Evolutionary conservation across 1,140 invertebrate species (phyloP).

Genomic region (Drosophila pallidifrons): DNA sequence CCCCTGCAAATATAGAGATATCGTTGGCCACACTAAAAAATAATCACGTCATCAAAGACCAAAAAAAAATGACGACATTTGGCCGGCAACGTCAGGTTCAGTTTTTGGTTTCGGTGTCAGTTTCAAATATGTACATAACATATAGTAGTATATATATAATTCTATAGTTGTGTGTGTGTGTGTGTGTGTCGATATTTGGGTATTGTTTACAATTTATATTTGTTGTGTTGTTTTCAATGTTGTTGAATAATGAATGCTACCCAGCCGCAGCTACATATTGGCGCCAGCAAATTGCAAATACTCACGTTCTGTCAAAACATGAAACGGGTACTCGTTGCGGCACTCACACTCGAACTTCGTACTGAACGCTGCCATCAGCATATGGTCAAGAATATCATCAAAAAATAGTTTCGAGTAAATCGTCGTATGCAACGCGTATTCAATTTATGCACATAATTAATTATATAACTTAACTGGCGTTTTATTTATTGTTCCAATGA

Average conservation of each 20-base stretch:
- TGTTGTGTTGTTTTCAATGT: conserved; percentile 26
- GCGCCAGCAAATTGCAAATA: conserved; percentile 35
- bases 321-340: conserved; percentile 12
- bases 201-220: conserved; percentile 37
- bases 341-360: neutral
- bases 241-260: conserved; percentile 30
- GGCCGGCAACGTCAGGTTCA: conserved; percentile 37
- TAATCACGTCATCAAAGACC: conserved; percentile 50
- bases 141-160: neutral
- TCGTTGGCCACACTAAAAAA: conserved; percentile 26
- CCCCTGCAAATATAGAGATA: neutral
- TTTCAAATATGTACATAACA: conserved; percentile 33
- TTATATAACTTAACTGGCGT: conserved; percentile 4
- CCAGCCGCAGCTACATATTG: neutral
- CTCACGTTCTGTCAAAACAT: conserved; percentile 26
- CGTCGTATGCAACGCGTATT: neutral
- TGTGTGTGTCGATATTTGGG: conserved; percentile 17
- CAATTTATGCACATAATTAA: neutral
- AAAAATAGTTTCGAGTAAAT: neutral
- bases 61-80: conserved; percentile 51
- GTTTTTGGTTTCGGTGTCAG: conserved; percentile 14
- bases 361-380: conserved; percentile 7
- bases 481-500: conserved; percentile 6
- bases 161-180: conserved; percentile 2
- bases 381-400: conserved; percentile 16